These are phyloP conservation scores for Drosophila sulfurigaster DNA, from an alignment of 1,140 invertebrate genomes.

Conservation along the genomic window DNA sequence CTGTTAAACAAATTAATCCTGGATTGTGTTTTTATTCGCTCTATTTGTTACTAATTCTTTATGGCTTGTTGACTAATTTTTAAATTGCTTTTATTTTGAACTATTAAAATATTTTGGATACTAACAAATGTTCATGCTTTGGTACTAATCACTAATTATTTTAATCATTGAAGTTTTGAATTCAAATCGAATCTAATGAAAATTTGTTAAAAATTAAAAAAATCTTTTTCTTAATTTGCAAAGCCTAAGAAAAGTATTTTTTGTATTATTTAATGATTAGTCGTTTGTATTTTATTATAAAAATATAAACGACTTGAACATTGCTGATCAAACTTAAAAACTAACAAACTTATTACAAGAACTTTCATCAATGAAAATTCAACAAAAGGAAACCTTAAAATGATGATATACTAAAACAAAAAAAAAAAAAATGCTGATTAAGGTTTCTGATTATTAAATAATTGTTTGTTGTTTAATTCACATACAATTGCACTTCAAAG, in stretches of 20 bases:
- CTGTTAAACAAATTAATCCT: conserved; percentile 77
- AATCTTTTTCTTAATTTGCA: no score
- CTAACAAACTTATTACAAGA: no score
- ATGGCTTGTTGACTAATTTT: conserved; percentile 67
- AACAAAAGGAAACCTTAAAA: conserved; percentile 6
- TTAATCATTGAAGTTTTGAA: no score
- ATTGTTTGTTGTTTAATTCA: conserved; percentile 4
- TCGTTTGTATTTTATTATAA: no score
- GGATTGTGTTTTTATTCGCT: conserved; percentile 71
- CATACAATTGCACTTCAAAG: conserved; percentile 9
- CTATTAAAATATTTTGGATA: conserved; percentile 5
- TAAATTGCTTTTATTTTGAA: conserved; percentile 17
- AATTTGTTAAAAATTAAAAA: no score
- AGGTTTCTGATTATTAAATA: conserved; percentile 12
- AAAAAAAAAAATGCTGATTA: conserved; percentile 58
- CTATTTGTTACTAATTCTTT: conserved; percentile 71
- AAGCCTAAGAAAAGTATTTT: no score
- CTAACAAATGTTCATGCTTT: conserved; percentile 3
- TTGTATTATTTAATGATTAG: no score
- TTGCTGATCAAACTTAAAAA: no score
- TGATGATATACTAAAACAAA: conserved; percentile 6
- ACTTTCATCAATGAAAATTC: no score
- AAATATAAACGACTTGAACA: no score
- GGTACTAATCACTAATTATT: background rate
- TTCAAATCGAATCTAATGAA: no score